These are phyloP conservation scores for Bruchidius siliquastri DNA, from an alignment of 2,888 invertebrate genomes.

Conservation along the genomic window DNA sequence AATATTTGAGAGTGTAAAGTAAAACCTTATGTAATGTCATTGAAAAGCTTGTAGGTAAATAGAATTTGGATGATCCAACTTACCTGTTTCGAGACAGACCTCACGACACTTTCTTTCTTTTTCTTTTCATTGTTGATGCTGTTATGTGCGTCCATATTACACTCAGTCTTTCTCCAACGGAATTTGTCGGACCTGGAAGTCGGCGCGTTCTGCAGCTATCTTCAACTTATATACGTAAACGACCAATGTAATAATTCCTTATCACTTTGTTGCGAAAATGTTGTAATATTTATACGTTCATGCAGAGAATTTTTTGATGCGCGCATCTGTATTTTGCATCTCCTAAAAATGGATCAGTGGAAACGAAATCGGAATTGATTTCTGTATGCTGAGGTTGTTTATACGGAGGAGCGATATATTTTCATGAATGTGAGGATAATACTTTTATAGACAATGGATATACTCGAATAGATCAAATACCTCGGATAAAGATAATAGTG, in stretches of 20 bases:
- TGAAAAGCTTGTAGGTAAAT: no score
- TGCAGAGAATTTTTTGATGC: not conserved
- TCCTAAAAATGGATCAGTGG: not conserved
- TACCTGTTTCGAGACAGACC: conserved; percentile 7
- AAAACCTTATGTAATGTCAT: no score
- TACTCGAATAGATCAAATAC: not conserved
- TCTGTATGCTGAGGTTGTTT: not conserved
- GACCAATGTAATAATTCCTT: not conserved
- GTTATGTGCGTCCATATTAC: not conserved
- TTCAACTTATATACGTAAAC: not conserved
- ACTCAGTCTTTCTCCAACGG: not conserved
- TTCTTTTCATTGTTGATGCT: conserved; percentile 1
- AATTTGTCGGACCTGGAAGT: not conserved
- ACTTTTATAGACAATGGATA: not conserved
- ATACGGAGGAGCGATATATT: not conserved
- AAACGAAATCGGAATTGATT: not conserved
- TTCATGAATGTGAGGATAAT: not conserved
- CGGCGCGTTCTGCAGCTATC: not conserved
- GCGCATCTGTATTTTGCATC: not conserved
- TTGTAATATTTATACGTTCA: not conserved
- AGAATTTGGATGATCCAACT: not conserved
- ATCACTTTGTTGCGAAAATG: not conserved
- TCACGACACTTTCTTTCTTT: not conserved
- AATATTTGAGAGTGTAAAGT: no score
- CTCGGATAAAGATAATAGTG: not conserved